Base-by-base conservation (phyloP, 2,797 vertebrate species). In the Acanthurus leucopareius region DNA sequence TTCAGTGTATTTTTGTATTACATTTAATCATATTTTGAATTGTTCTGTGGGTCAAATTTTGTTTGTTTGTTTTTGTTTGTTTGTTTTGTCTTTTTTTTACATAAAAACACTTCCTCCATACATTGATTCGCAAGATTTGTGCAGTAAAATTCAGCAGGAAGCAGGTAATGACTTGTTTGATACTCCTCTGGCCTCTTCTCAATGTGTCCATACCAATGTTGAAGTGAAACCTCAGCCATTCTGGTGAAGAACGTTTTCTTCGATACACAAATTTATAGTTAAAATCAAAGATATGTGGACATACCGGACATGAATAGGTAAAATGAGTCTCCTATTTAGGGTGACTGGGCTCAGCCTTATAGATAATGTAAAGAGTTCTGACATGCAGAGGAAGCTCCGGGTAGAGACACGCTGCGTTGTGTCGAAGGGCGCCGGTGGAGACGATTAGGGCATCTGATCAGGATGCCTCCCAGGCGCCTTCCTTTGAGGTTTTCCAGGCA, bases 371-470 rank as follows among this genome's bases (percentile, higher is more conserved):
- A 49, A 14, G 42, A 48, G 51, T 40, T 67, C 53, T 52, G 38
- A 70, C 20, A 17, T 45, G 38, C 8, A 0, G 13, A 25, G 42
- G 16, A 16, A 6, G 10, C 16, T 42, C 4, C 1, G 17, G n/a
- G 9, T 25, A 16, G n/a, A 69, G 45, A 17, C 6, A 16, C 16
- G 60, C n/a, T 54, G 16, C 25, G 32, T 10, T 5, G 1, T 44
- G 44, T 57, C 22, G 56, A 49, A 70, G 51, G 19, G 7, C 69
- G 65, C 40, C 40, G 19, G 28, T 45, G 16, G 5, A 75, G 75
- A 53, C 16, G 52, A 35, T 70, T 69, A 5, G n/a, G 35, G 20
- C 28, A 70, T 64, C 53, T 17, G 75, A 64, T 64, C 35, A 64
- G 17, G 52, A 44, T 56, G 53, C 47, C 61, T 63, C 40, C 40